These are phyloP conservation scores for Brachionus plicatilis DNA, from an alignment of 1,140 invertebrate genomes.

Conservation along the genomic window DNA sequence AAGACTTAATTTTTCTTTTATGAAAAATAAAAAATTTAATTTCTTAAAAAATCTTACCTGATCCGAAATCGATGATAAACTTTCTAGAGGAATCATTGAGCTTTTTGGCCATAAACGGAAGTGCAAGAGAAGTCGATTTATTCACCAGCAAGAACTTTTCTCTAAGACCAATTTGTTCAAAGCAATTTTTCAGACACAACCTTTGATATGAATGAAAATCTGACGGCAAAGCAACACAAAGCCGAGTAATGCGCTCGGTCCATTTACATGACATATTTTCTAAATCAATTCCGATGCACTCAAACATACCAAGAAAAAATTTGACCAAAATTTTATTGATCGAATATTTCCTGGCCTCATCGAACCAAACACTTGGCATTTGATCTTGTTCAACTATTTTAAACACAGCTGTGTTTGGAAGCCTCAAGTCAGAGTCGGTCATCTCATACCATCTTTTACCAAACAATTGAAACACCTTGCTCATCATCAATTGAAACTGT, in stretches of 20 bases:
- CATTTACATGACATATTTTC: background rate
- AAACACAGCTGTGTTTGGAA: background rate
- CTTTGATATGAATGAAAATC: constrained; percentile 32
- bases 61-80: constrained; percentile 17
- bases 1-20: too few species aligned
- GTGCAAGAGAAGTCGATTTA: constrained; percentile 12
- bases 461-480: background rate
- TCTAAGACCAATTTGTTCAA: background rate
- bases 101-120: constrained; percentile 13
- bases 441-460: constrained; percentile 16
- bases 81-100: background rate
- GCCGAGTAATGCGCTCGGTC: background rate
- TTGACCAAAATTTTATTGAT: background rate
- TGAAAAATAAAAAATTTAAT: too few species aligned
- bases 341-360: background rate
- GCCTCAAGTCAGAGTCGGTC: background rate
- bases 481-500: constrained; percentile 18
- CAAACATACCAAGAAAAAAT: background rate
- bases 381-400: background rate
- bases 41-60: background rate
- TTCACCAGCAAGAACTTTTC: background rate
- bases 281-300: constrained; percentile 10
- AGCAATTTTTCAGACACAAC: constrained; percentile 15
- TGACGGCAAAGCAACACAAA: background rate
- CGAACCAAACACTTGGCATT: background rate